These are phyloP conservation scores for Eupsilia transversa DNA, from an alignment of 2,888 invertebrate species.

Conservation along the genomic window DNA sequence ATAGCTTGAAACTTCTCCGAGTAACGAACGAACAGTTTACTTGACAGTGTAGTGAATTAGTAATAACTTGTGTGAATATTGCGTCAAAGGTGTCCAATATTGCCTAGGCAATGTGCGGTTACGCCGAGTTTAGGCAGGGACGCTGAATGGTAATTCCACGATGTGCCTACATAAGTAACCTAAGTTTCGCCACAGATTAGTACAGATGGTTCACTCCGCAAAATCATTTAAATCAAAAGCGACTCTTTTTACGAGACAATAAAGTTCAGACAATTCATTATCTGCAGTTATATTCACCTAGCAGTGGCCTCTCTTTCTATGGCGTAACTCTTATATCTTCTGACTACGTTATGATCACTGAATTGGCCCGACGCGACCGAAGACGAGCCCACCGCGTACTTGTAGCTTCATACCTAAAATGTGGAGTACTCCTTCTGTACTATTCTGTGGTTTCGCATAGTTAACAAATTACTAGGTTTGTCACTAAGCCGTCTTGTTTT, in stretches of 20 bases:
- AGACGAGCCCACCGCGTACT: too few species aligned
- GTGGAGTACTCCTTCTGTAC: too few species aligned
- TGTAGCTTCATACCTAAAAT: too few species aligned
- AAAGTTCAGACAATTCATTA: too few species aligned
- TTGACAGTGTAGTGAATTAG: constrained; percentile 60
- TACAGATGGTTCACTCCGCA: too few species aligned
- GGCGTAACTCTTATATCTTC: too few species aligned
- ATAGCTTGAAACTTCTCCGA: constrained; percentile 37
- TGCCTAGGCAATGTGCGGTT: constrained; percentile 58
- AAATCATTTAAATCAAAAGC: too few species aligned
- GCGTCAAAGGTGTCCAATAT: constrained; percentile 62
- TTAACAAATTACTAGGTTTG: constrained; percentile 53
- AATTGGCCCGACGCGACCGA: too few species aligned
- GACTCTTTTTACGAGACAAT: too few species aligned
- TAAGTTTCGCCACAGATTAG: constrained; percentile 46
- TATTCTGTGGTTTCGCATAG: constrained; percentile 27
- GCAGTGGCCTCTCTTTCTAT: too few species aligned
- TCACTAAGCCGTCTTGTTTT: constrained; percentile 48
- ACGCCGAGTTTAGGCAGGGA: constrained; percentile 32
- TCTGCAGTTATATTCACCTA: too few species aligned
- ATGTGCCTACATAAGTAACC: constrained; percentile 38
- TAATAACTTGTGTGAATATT: constrained; percentile 60
- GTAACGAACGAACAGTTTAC: constrained; percentile 55
- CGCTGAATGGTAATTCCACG: constrained; percentile 40
- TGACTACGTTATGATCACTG: too few species aligned